phyloP scores from a whole-genome alignment of 2,888 invertebrate genomes.

The Macropis europaea region DNA sequence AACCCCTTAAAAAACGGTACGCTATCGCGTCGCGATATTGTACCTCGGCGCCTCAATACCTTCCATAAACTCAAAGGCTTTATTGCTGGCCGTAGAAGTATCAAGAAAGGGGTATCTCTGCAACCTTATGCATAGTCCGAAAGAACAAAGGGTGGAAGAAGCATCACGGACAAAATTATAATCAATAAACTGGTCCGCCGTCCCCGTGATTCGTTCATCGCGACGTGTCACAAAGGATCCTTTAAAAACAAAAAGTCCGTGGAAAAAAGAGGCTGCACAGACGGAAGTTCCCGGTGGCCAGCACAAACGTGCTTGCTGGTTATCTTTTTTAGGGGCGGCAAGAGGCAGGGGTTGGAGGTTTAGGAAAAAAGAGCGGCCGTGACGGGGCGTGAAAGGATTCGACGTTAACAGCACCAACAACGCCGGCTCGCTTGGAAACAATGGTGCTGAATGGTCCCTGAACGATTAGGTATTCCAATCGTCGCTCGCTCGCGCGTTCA shows the following conservation, averaged over 20 bases:
- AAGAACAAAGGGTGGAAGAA: neutral
- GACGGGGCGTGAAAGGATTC: constrained; percentile 62
- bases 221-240: constrained; percentile 3
- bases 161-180: constrained; percentile 4
- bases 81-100: too few species aligned
- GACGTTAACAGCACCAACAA: constrained; percentile 62
- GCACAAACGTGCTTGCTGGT: constrained; percentile 44
- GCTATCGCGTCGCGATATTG: too few species aligned
- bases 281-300: constrained; percentile 28
- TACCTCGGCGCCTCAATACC: too few species aligned
- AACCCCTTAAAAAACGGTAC: too few species aligned
- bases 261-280: constrained; percentile 34
- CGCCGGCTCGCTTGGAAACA: constrained; percentile 68
- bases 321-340: constrained; percentile 50
- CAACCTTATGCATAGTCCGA: neutral
- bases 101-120: too few species aligned
- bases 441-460: constrained; percentile 74
- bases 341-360: constrained; percentile 24
- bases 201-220: constrained; percentile 1
- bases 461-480: constrained; percentile 79
- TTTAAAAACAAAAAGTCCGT: constrained; percentile 31
- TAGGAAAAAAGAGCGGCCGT: constrained; percentile 19
- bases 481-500: too few species aligned
- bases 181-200: constrained; percentile 1
- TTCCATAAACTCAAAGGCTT: too few species aligned